phyloP scores from a whole-genome alignment of 2,888 invertebrate genomes.

The Andrena bicolor region DNA sequence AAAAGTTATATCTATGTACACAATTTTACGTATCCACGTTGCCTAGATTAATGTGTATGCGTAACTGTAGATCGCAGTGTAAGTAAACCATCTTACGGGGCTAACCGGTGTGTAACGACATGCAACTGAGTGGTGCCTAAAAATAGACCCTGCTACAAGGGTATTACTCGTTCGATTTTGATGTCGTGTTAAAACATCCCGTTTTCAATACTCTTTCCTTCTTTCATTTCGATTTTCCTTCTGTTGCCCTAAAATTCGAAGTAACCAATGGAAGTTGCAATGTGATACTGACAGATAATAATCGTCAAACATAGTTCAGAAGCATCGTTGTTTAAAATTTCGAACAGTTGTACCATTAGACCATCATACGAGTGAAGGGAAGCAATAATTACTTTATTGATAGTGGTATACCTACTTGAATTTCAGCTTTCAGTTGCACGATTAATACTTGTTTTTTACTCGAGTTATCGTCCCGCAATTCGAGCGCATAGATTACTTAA shows the following conservation, averaged over 20 bases:
- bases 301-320: background rate
- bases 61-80: constrained; percentile 41
- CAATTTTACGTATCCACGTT: constrained; percentile 51
- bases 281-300: background rate
- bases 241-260: background rate
- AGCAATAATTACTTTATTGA: background rate
- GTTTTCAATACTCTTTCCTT: constrained; percentile 7
- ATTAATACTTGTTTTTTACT: background rate
- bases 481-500: constrained; percentile 28
- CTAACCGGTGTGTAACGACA: constrained; percentile 68
- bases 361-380: background rate
- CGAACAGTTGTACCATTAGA: background rate
- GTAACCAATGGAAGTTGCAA: no score
- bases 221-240: background rate
- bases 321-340: background rate
- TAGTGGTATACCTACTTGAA: background rate
- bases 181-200: constrained; percentile 29
- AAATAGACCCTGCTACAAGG: constrained; percentile 70
- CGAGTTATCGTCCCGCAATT: no score
- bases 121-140: constrained; percentile 67
- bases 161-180: constrained; percentile 62
- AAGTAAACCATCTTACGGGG: constrained; percentile 67
- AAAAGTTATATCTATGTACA: constrained; percentile 42
- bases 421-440: background rate
- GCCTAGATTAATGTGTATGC: constrained; percentile 39